Percentiles rank a stretch among this genome's conserved stretches.
Evolutionary conservation across 1,140 invertebrate genomes (phyloP).

Genomic region (Bombus fervidus): DNA sequence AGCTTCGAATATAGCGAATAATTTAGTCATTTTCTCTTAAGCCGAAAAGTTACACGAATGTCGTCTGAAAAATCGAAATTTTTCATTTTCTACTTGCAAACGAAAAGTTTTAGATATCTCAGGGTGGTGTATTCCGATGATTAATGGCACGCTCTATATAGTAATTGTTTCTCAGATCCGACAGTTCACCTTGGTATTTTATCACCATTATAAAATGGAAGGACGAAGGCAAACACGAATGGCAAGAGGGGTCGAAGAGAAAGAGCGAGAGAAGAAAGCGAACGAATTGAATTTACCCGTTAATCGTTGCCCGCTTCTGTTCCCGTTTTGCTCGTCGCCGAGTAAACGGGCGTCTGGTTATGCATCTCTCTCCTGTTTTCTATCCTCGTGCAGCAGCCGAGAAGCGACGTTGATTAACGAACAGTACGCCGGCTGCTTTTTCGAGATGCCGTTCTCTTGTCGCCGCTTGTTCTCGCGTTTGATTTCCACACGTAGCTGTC

Average conservation of each 20-base stretch:
- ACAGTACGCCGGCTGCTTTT: not conserved
- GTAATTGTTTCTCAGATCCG: not conserved
- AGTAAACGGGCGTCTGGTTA: slow-evolving; percentile 20
- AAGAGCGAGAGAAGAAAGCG: not conserved
- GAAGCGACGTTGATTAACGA: slow-evolving; percentile 44
- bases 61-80: too few relatives aligned
- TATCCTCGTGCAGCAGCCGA: not conserved
- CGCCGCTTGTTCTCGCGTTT: slow-evolving; percentile 6
- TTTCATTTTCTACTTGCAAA: too few relatives aligned
- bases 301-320: slow-evolving; percentile 21
- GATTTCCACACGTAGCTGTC: not conserved
- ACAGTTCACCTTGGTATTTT: not conserved
- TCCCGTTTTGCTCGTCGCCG: too few relatives aligned
- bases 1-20: too few relatives aligned
- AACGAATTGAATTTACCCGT: slow-evolving; percentile 16
- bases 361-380: not conserved
- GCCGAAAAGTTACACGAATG: too few relatives aligned
- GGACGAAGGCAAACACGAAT: not conserved
- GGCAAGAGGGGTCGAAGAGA: not conserved
- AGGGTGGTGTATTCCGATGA: too few relatives aligned
- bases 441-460: not conserved
- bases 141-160: too few relatives aligned
- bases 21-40: too few relatives aligned
- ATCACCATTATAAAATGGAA: not conserved
- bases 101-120: too few relatives aligned